Evolutionary conservation across 1,140 invertebrate genomes (phyloP).

Genomic region (Aphis craccivora): DNA sequence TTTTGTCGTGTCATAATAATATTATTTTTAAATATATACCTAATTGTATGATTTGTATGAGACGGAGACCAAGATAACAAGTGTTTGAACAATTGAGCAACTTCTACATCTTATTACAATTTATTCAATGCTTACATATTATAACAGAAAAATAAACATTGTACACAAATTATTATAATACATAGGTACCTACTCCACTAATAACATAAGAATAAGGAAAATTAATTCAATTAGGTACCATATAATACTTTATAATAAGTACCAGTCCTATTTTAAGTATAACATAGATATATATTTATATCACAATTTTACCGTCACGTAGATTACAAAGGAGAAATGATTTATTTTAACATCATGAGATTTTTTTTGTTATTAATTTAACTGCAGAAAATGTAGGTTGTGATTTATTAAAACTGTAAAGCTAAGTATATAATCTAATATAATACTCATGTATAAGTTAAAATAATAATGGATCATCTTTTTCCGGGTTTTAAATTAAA

Average conservation of each 20-base stretch:
- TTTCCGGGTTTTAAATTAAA: background rate
- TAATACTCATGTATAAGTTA: background rate
- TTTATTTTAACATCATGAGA: background rate
- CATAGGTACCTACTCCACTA: background rate
- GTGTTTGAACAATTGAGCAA: background rate
- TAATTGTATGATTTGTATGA: too few species aligned
- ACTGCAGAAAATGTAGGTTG: background rate
- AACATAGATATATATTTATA: background rate
- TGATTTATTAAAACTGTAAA: background rate
- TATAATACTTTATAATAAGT: background rate
- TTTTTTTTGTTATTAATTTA: background rate
- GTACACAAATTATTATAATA: background rate
- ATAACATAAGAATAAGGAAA: too few species aligned
- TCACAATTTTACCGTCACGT: background rate
- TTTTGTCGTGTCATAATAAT: conserved; percentile 10
- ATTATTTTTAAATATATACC: conserved; percentile 13
- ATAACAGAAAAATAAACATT: background rate
- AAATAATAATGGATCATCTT: background rate
- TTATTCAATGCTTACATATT: background rate
- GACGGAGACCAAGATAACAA: conserved; percentile 14
- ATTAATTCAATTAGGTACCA: background rate
- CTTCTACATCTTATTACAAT: conserved; percentile 9
- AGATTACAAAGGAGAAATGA: background rate
- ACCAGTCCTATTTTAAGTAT: background rate
- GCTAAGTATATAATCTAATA: background rate